Evolutionary conservation across 2,113 vertebrate genomes (phyloP), one percentile per base, ranked within the genome.

Genomic region (Nyctibius bracteatus): DNA sequence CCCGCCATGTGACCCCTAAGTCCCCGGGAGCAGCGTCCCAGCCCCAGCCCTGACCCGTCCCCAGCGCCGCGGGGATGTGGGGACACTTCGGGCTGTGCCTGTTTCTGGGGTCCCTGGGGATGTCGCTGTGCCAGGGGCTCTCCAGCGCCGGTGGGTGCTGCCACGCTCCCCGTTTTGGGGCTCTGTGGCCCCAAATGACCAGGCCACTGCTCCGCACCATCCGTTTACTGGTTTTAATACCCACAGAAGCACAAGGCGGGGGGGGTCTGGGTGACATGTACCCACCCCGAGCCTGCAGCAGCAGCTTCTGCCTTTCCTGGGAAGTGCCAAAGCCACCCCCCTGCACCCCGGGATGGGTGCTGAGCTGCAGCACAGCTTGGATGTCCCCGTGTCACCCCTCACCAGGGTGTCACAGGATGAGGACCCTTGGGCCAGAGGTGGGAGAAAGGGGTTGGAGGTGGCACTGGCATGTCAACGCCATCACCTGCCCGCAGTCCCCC

Each of bases 191-290:
- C 13, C 21, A 2, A 33, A 57, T 47, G 59, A 79, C 61, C 28
- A 74, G 33, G 24, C 25, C 67, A 35, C 39, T 14, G 2, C 65
- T 59, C 70, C 3, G 10, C 3, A 4, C 85, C 61, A 7, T 14
- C 51, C 10, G 0, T 58, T 66, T 27, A 51, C 62, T 39, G 49
- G 43, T 74, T 95, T 95, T 92, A 72, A 90, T 61, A 72, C 49
- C 81, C 87, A 15, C 44, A 22, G 91, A n/a, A 59, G 49, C 66
- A 35, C 35, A 6, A 52, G 13, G 31, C 4, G 7, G 19, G 14
- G 19, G 14, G 13, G 5, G 2, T 3, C 37, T 30, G 79, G 51
- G 46, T 0, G 4, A 15, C 6, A 4, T 0, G 0, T 1, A 2
- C 51, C 12, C 49, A 6, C 44, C 27, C 68, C 5, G 4, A 68